Percentiles rank a stretch among this genome's conserved stretches.
Conservation (phyloP, 2,888 invertebrate species). For the Diplolepis rosae region DNA sequence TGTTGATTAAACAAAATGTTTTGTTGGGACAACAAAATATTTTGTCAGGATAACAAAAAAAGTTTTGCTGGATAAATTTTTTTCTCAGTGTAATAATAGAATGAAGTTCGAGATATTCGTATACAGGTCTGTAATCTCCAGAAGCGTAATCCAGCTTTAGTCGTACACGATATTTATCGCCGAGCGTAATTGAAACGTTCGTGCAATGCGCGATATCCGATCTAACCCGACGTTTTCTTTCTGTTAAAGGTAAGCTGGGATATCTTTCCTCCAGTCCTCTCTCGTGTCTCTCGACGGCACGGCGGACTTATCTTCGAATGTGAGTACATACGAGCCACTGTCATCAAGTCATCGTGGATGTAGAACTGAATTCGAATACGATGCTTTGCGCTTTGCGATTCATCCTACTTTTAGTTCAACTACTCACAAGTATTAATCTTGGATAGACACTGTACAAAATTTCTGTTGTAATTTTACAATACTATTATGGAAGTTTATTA, state of each 20-base stretch:
- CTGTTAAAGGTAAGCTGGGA: conserved; percentile 62
- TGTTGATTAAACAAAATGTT: no score
- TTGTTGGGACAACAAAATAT: no score
- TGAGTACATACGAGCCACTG: conserved; percentile 45
- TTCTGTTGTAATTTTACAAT: no score
- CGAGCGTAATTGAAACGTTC: conserved; percentile 62
- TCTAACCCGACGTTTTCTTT: conserved; percentile 59
- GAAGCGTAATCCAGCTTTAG: conserved; percentile 45
- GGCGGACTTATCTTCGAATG: conserved; percentile 51
- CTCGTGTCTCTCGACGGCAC: conserved; percentile 43
- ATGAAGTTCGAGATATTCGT: conserved; percentile 19
- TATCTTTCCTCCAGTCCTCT: conserved; percentile 47
- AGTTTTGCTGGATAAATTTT: conserved; percentile 9
- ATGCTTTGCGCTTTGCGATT: conserved; percentile 37
- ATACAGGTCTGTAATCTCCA: conserved; percentile 32
- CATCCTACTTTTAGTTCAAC: conserved; percentile 36
- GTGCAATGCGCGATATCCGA: conserved; percentile 55
- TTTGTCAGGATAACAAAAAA: no score
- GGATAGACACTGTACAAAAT: no score
- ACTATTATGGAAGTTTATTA: no score
- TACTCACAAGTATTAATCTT: conserved; percentile 15
- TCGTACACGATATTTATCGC: conserved; percentile 58
- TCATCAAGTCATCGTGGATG: conserved; percentile 47
- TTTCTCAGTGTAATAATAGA: neutral
- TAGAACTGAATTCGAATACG: no score